Evolutionary conservation across 2,113 vertebrate genomes (phyloP).

Genomic region (Hylia prasina): DNA sequence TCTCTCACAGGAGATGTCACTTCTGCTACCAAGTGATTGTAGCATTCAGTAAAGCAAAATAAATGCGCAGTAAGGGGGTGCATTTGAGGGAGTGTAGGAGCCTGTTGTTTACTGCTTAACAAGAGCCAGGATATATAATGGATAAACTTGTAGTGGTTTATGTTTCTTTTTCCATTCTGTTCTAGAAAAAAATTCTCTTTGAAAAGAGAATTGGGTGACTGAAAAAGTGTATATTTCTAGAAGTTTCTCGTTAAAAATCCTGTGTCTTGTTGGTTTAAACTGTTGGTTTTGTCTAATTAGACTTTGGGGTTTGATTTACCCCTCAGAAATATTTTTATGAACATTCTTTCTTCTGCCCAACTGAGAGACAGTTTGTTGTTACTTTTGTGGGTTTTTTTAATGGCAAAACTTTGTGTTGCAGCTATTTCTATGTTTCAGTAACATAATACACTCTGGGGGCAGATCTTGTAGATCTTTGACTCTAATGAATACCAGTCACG

Average conservation of each 20-base stretch:
- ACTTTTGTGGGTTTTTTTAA: conserved; percentile 21
- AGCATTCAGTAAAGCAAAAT: background rate
- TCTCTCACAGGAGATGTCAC: background rate
- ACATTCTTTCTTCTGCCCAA: conserved; percentile 62
- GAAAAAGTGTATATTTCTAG: background rate
- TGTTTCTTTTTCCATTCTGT: background rate
- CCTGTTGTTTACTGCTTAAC: background rate
- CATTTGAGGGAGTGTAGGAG: background rate
- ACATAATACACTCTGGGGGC: conserved; percentile 61
- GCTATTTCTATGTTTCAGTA: conserved; percentile 66
- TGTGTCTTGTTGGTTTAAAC: conserved; percentile 21
- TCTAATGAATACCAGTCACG: conserved; percentile 56
- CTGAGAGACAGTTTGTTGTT: conserved; percentile 64
- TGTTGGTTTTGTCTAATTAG: conserved; percentile 55
- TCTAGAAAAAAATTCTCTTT: background rate
- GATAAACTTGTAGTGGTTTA: background rate
- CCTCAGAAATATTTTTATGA: conserved; percentile 61
- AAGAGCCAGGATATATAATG: background rate
- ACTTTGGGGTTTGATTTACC: conserved; percentile 30
- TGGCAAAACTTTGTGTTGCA: conserved; percentile 51
- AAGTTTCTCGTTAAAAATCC: conserved; percentile 16
- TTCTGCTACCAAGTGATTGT: background rate
- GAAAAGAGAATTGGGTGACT: background rate
- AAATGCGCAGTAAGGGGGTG: background rate
- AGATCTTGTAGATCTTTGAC: conserved; percentile 44